A percentile compares a stretch with the other conserved stretches of the same genome.
Conservation (phyloP, 2,113 vertebrate species). For the Mastomys coucha region DNA sequence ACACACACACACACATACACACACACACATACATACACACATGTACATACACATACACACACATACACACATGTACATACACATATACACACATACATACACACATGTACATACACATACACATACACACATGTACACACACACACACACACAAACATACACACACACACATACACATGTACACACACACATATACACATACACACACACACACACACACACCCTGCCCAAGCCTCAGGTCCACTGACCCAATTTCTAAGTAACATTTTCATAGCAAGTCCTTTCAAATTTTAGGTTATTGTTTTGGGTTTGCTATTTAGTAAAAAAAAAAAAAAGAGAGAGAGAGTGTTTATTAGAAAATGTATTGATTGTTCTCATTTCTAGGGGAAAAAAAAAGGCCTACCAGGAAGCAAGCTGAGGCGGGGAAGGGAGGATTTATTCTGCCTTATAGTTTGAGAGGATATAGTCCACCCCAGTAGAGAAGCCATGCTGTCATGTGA, state of each 20-base stretch:
- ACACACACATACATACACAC: no score
- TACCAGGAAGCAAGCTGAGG: neutral
- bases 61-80: no score
- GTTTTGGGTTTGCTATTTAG: neutral
- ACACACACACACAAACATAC: no score
- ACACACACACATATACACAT: no score
- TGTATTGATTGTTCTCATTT: neutral
- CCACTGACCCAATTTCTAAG: neutral
- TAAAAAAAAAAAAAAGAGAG: neutral
- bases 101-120: no score
- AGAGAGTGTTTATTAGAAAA: slow-evolving; percentile 10
- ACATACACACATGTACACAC: no score
- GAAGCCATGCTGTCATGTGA: neutral
- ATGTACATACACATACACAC: no score
- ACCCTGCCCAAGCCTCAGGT: neutral
- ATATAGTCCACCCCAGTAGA: no score
- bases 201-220: no score
- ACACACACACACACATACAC: no score
- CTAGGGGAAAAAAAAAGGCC: neutral
- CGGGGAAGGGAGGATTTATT: neutral
- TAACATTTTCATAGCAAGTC: neutral
- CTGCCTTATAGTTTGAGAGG: neutral
- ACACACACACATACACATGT: no score
- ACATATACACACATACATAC: no score
- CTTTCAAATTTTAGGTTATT: neutral